Evolutionary conservation across 2,797 vertebrate genomes (phyloP), one percentile per base, ranked within the genome.

Genomic region (Ptychobarbus kaznakovi): DNA sequence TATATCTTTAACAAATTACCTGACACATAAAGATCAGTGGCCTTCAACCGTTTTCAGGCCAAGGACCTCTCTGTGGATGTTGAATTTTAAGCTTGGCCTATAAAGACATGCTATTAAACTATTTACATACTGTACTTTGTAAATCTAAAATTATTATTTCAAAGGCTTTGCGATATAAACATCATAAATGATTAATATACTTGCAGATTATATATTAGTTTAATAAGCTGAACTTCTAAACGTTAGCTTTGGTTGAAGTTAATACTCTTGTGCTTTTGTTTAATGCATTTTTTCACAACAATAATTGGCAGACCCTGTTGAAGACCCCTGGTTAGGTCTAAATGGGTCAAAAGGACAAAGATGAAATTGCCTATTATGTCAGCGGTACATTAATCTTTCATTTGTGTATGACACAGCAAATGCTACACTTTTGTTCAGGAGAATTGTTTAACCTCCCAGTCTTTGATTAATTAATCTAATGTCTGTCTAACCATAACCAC

Each of bases 1-100:
- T 65, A 77, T 42, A 53, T 77, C n/a, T 56, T 84, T 44, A 78
- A 53, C 74, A 83, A 65, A 69, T 56, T 74, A 78, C 68, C 80
- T 72, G 66, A 82, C 80, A 82, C 49, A 69, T 10, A 56, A 56
- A 70, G 68, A 72, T 51, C 78, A 80, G 11, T 0, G 61, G 44
- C 78, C 44, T 80, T 66, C 25, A 66, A 66, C 78, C 61, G 66
- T 81, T 80, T 53, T n/a, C 63, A 69, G 65, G 65, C 44, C 63
- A 69, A 15, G 20, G 20, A 38, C 12, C 28, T 66, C 79, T 68
- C 63, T 38, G 79, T 15, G 44, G 32, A 81, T 66, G 18, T 35
- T 80, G 78, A 18, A 66, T 66, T 80, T 58, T 65, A 66, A 81
- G 79, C 63, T 38, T 16, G 6, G 63, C 18, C 44, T 35, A 53